Evolutionary conservation across 2,888 invertebrate species (phyloP).

Genomic region (Baccha elongata): DNA sequence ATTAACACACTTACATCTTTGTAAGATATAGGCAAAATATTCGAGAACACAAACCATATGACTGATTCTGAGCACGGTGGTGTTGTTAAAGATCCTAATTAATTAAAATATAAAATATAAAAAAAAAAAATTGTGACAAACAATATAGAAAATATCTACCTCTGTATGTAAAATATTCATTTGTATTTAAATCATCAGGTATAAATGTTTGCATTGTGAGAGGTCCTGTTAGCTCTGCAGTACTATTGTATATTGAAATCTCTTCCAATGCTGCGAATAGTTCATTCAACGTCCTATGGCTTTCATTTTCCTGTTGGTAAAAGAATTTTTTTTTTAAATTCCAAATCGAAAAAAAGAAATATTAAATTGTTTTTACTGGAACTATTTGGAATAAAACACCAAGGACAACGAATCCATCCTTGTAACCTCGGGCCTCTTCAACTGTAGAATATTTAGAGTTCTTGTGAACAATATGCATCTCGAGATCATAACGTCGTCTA

Average conservation of each 20-base stretch:
- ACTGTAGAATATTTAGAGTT: constrained; percentile 84
- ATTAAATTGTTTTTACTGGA: constrained; percentile 74
- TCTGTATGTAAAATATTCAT: constrained; percentile 78
- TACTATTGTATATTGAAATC: constrained; percentile 76
- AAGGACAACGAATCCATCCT: constrained; percentile 86
- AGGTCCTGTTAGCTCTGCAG: constrained; percentile 73
- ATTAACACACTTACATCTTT: constrained; percentile 74
- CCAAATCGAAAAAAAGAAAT: neutral
- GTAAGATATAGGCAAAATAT: constrained; percentile 83
- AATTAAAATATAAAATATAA: constrained; percentile 15
- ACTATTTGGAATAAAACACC: constrained; percentile 85
- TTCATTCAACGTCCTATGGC: constrained; percentile 75
- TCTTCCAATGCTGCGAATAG: constrained; percentile 76
- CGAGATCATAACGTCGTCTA: constrained; percentile 84
- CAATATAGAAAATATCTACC: constrained; percentile 73
- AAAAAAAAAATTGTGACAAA: constrained; percentile 49
- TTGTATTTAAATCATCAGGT: constrained; percentile 76
- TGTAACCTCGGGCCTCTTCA: constrained; percentile 82
- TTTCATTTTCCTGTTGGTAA: constrained; percentile 55
- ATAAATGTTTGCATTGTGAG: constrained; percentile 78
- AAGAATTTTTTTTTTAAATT: neutral
- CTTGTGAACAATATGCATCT: constrained; percentile 87
- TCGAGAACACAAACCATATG: constrained; percentile 87
- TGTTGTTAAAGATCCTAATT: constrained; percentile 88
- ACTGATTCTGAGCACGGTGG: constrained; percentile 88